Base-by-base conservation (phyloP, 2,113 vertebrate genomes). In the Alectura lathami region DNA sequence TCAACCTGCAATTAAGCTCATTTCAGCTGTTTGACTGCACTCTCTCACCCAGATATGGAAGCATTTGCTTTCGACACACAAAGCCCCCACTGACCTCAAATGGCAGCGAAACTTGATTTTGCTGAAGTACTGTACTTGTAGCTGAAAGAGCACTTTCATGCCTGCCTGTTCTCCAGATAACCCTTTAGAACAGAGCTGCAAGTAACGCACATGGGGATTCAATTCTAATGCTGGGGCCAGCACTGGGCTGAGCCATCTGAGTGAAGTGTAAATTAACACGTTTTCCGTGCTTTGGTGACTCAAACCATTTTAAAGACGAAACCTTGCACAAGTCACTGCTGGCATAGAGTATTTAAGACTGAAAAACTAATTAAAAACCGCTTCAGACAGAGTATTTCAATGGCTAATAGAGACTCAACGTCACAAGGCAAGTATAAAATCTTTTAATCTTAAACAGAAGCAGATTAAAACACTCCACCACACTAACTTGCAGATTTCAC, bases 121-220 rank as follows among this genome's bases (percentile, higher is more conserved):
- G 86, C 86, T 93, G 40, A 92, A 96, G 95, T 82, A 83, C 81
- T 68, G 77, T 81, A 93, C 93, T 91, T 53, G 69, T 72, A 43
- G 89, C 83, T 92, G 76, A 91, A 96, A 96, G 93, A 91, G 69
- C 74, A 95, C 89, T 94, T 96, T 83, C 80, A 94, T 92, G 67
- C 76, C 91, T 74, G 82, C 85, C 86, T 88, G 88, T 91, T 91
- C 92, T 91, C 88, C 80, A 88, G 88, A 86, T 81, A 95, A 83
- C 34, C 91, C 72, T 86, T 90, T 30, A 66, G 47, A 90, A 76
- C 2, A 24, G 64, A 83, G 34, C 60, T 78, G 64, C 80, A 92
- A 94, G 77, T 26, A 75, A 48, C 2, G 0, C 53, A 78, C n/a
- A 74, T 36, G 77, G 67, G 48, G 82, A 94, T 75, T 86, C 69